These are phyloP conservation scores for Aplocera efformata DNA, from an alignment of 2,888 invertebrate genomes.

Conservation along the genomic window DNA sequence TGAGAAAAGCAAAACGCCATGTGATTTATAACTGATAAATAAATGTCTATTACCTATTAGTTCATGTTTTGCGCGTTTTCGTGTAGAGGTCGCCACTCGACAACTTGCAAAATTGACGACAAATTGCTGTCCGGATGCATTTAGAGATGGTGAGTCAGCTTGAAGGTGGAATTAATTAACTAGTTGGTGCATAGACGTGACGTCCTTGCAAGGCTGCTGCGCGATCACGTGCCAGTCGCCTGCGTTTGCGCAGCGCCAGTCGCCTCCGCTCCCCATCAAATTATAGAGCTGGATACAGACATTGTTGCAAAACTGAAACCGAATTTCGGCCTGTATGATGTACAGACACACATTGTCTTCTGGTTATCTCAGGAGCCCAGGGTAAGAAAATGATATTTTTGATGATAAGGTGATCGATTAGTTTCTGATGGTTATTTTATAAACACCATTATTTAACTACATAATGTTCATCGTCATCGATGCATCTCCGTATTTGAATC, in stretches of 20 bases:
- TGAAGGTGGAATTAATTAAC: conserved; percentile 74
- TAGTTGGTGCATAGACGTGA: conserved; percentile 65
- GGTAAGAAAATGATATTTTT: no score
- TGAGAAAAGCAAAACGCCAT: conserved; percentile 15
- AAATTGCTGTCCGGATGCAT: conserved; percentile 18
- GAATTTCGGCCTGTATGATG: no score
- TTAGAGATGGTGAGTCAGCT: conserved; percentile 58
- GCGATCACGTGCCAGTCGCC: conserved; percentile 55
- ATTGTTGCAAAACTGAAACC: no score
- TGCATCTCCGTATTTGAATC: no score
- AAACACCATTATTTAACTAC: no score
- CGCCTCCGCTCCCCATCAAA: background rate
- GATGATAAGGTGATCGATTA: no score
- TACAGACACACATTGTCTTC: no score
- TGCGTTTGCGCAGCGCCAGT: conserved; percentile 16
- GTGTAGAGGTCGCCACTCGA: conserved; percentile 27
- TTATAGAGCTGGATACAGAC: no score
- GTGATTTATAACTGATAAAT: conserved; percentile 5
- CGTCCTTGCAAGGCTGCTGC: conserved; percentile 77
- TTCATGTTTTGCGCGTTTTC: conserved; percentile 24
- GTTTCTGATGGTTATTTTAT: no score
- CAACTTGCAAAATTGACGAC: conserved; percentile 5
- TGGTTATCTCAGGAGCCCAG: no score
- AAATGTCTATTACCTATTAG: no score
- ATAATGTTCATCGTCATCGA: no score